Evolutionary conservation across 1,140 invertebrate genomes (phyloP).

Genomic region (Trichonephila inaurata): DNA sequence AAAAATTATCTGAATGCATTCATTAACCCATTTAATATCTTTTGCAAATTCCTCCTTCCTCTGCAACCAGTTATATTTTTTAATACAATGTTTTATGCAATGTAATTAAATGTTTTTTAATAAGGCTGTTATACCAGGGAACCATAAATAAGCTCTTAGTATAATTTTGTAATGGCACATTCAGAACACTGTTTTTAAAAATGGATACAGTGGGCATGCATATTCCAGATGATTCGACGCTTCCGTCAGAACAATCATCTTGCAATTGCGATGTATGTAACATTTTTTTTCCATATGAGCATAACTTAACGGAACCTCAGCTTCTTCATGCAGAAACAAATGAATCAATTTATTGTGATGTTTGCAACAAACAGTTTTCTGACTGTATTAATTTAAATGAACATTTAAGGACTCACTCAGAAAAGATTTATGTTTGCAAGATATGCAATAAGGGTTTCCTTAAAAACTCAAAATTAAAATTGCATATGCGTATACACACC

Average conservation of each 20-base stretch:
- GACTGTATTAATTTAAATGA: background rate
- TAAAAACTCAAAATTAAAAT: background rate
- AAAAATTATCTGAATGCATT: too few species aligned
- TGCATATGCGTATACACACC: background rate
- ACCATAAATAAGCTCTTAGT: too few species aligned
- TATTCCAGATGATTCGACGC: too few species aligned
- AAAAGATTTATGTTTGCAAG: background rate
- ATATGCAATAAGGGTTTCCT: background rate
- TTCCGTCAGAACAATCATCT: background rate
- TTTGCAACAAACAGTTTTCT: background rate
- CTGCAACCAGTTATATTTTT: too few species aligned
- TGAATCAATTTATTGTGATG: background rate
- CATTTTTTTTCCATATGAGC: background rate
- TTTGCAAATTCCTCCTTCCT: too few species aligned
- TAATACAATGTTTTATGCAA: too few species aligned
- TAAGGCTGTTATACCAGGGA: too few species aligned
- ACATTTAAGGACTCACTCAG: background rate
- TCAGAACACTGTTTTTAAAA: too few species aligned
- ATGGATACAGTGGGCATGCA: too few species aligned
- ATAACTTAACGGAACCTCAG: background rate
- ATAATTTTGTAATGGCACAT: too few species aligned
- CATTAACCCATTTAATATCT: too few species aligned
- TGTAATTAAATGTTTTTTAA: too few species aligned
- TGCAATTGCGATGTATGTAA: background rate
- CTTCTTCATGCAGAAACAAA: background rate